Percentiles rank a stretch among this genome's conserved stretches.
Conservation (phyloP, 2,888 invertebrate species). For the Drosophila cognata region DNA sequence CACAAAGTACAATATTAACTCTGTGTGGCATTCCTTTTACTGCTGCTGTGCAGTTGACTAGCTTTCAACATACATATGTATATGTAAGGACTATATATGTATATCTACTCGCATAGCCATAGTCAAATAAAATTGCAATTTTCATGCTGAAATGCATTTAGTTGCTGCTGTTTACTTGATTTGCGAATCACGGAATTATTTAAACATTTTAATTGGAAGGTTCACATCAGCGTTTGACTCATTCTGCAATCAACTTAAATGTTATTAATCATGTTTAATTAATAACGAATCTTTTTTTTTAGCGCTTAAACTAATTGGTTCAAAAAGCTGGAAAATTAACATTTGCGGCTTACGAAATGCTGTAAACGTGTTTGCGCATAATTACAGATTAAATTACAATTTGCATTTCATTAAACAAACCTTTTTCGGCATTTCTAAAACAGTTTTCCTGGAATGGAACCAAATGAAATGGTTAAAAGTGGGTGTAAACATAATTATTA, state of each 20-base stretch:
- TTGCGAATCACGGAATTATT: not conserved
- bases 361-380: slow-evolving; percentile 57
- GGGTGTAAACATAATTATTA: not conserved
- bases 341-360: slow-evolving; percentile 51
- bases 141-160: not conserved
- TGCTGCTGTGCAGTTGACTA: not conserved
- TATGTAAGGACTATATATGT: not conserved
- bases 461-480: not conserved
- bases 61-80: not conserved
- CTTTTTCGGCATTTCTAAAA: slow-evolving; percentile 21
- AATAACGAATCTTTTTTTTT: slow-evolving; percentile 13
- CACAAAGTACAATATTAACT: slow-evolving; percentile 2
- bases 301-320: slow-evolving; percentile 58
- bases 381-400: slow-evolving; percentile 73
- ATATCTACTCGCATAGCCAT: not conserved
- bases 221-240: not conserved
- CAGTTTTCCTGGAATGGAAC: slow-evolving; percentile 1
- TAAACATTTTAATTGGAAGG: not conserved
- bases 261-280: slow-evolving; percentile 16
- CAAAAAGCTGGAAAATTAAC: slow-evolving; percentile 47
- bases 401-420: slow-evolving; percentile 53
- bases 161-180: not conserved
- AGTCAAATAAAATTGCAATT: not conserved
- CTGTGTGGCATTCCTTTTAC: too few relatives aligned
- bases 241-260: not conserved